Base-by-base conservation (phyloP, 37 sponge, comb jelly and placozoan genomes). In the Beroe forskalii region DNA sequence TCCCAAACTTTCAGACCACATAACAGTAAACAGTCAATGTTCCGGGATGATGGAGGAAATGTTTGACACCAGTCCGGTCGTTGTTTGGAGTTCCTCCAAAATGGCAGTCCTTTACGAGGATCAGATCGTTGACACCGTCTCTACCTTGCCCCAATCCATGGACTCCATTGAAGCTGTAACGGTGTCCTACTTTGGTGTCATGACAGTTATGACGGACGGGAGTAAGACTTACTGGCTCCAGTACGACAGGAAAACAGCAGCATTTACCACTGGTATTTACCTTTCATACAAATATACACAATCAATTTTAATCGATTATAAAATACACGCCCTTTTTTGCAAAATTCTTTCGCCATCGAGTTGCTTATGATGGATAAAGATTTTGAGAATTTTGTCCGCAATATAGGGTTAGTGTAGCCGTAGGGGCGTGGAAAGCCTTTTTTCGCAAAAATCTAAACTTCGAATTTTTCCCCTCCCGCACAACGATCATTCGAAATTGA, bases 1-100 rank as follows among this genome's bases (percentile, higher is more conserved):
- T n/a, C n/a, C n/a, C n/a, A n/a, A n/a, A n/a, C n/a, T n/a, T n/a
- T n/a, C 86, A 80, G 86, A 41, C 2, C 44, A 80, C n/a, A 41
- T 80, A 8, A 44, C 86, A 1, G 86, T 80, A 17, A 80, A 80
- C 55, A 44, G 4, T 12, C 12, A 43, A n/a, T 80, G 86, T 23
- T 6, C 42, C n/a, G 12, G 55, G 12, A 27, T 24, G 1, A n/a
- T 80, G 44, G 86, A 80, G 86, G 9, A 32, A 44, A 41, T n/a
- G 22, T 25, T 33, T 25, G 12, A 43, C 27, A 24, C 55, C 43
- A 80, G 86, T 43, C 48, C 48, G 22, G 55, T 80, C 37, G 86
- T 80, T 40, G 14, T 80, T 25, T 80, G 86, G 86, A 44, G 23
- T 38, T 33, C 48, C 27, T 24, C 86, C 30, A 44, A 69, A 9